Evolutionary conservation across 2,113 vertebrate genomes (phyloP), one percentile per base, ranked within the genome.

Genomic region (Chionodraco myersi): DNA sequence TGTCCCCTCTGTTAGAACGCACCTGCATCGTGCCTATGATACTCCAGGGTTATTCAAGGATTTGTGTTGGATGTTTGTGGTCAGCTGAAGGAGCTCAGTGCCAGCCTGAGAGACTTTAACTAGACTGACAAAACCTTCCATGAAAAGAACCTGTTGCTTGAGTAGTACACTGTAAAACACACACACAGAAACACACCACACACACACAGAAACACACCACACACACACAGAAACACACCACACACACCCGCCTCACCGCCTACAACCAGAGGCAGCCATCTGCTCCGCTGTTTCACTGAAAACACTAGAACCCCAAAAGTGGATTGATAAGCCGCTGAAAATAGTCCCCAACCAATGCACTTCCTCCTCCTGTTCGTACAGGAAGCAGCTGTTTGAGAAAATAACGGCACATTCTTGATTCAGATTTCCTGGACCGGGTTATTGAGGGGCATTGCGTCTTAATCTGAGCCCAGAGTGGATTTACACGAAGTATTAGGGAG

Each of bases 1-100:
- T 21, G 21, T 21, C 21, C 21, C 15, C 10, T 54, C 16, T 7
- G 6, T 1, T 8, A 41, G 6, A 41, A 41, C 7, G 36, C 57
- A 51, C n/a, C 53, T 49, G 47, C 47, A 41, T 30, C 30, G 7
- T 8, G 36, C 9, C 8, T 0, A 0, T 51, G 45, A 44, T 61
- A 10, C 2, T 30, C 56, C 54, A 34, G 61, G 54, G 36, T 60
- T 44, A 51, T 12, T 58, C 23, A 44, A 23, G 51, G 65, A 26
- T 49, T 9, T 48, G 10, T 6, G 21, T 7, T 1, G 10, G 18
- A 21, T 21, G 23, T 47, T 34, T 48, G 62, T 41, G 41, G 26
- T 69, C 67, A 56, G 67, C 23, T 66, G 67, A 30, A 71, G 66
- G 23, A 2, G 48, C 61, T 72, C 18, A 30, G 23, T 59, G 53